Evolutionary conservation across 2,888 invertebrate species (phyloP).

Genomic region (Lepidochitona cinerea): DNA sequence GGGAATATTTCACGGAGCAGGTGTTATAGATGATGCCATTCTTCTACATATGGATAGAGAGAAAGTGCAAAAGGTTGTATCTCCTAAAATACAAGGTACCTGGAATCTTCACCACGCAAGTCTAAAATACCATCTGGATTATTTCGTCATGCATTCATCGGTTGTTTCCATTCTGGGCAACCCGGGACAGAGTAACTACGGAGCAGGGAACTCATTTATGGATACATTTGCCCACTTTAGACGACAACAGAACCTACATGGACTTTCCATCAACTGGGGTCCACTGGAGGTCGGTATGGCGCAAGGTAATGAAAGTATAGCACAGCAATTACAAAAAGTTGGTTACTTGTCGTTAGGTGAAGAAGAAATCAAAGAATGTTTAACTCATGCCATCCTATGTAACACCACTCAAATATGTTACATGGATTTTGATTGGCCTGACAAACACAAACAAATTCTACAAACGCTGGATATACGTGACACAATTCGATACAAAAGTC

Average conservation of each 20-base stretch:
- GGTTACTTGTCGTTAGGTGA: not conserved
- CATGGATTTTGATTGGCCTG: not conserved
- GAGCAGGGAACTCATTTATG: slow-evolving; percentile 51
- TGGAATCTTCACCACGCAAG: slow-evolving; percentile 50
- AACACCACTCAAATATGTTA: not conserved
- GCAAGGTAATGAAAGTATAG: not conserved
- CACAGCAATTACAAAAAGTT: not conserved
- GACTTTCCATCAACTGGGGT: slow-evolving; percentile 53
- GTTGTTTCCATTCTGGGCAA: slow-evolving; percentile 49
- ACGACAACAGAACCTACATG: slow-evolving; percentile 33
- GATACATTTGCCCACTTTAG: slow-evolving; percentile 49
- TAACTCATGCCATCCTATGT: not conserved
- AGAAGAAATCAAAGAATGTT: not conserved
- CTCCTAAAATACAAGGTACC: slow-evolving; percentile 25
- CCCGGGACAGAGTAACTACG: slow-evolving; percentile 51
- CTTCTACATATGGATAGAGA: slow-evolving; percentile 31
- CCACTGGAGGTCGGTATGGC: slow-evolving; percentile 39
- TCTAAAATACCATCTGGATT: slow-evolving; percentile 36
- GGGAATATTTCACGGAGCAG: slow-evolving; percentile 54
- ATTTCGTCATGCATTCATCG: slow-evolving; percentile 54
- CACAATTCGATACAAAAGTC: not conserved
- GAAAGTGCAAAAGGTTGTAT: not conserved
- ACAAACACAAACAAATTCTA: no score
- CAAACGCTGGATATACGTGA: not conserved
- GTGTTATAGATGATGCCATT: slow-evolving; percentile 35